Conservation (phyloP, 2,113 vertebrate genomes). For the Gavia stellata region DNA sequence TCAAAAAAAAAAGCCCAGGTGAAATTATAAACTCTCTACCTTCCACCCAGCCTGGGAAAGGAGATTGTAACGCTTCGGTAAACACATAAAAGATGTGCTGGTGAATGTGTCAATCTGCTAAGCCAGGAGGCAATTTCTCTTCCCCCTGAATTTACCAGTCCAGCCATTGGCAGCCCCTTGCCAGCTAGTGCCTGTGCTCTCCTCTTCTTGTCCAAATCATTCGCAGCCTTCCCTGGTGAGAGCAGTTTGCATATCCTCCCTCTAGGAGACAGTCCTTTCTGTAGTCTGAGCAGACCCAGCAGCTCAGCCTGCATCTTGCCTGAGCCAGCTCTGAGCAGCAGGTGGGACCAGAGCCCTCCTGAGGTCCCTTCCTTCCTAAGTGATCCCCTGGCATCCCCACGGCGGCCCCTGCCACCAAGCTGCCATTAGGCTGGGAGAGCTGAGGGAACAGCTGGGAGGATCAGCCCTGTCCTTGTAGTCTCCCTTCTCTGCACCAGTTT, state of each 20-base stretch:
- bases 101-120: neutral
- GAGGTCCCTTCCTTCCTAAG: neutral
- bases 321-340: neutral
- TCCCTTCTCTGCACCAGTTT: neutral
- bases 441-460: neutral
- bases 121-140: neutral
- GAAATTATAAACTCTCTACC: neutral
- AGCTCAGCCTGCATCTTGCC: fast-evolving
- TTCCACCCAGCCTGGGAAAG: neutral
- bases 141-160: neutral
- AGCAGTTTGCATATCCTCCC: neutral
- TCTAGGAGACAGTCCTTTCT: neutral
- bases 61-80: neutral
- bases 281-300: neutral
- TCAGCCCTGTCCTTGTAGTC: neutral
- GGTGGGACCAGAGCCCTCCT: neutral
- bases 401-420: neutral
- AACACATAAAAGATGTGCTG: neutral
- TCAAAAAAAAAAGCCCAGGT: neutral
- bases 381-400: neutral
- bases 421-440: neutral
- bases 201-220: neutral
- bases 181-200: neutral
- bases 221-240: neutral
- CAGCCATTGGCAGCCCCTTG: neutral